Base-by-base conservation (phyloP, 1,140 invertebrate species). In the Glossosoma conforme region DNA sequence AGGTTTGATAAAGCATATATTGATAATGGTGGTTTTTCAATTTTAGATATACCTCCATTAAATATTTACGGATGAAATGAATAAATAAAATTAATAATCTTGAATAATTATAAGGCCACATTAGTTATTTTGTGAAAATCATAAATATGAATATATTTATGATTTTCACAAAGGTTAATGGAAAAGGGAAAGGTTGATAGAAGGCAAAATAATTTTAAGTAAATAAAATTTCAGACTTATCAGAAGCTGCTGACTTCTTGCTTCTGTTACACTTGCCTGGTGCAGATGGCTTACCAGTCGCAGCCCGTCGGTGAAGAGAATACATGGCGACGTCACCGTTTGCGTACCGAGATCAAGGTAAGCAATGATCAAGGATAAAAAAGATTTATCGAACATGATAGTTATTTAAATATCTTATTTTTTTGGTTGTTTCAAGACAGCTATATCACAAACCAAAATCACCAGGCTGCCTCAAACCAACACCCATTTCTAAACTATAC, bases 241-340 rank as follows among this genome's bases (percentile, higher is more conserved):
- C 76, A 77, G 18, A 62, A 71, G 0, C 56, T 83, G 40, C 80
- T 89, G 64, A 77, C 82, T 45, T 89, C 87, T 56, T 83, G 86
- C 38, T 86, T 91, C 38, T 96, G 92, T 70, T 80, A 85, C 60
- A 84, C 85, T 36, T 96, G 92, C 65, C 71, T 94, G 11, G 77
- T 83, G n/a, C 84, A 88, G 64, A 87, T 87, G 74, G 82, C 81
- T 33, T 69, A 83, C 19, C 76, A 80, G 58, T 77, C 78, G 40
- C 78, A 62, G 69, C 81, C 61, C 59, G 71, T 44, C 58, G 76
- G 65, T 68, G 81, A 67, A 71, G 84, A 65, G 62, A 87, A 83
- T 62, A 81, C 82, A 0, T 90, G 87, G 83, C 72, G 88, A 14
- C 72, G 80, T 48, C 86, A 86, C 60, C 72, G 88, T 33, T 63